A percentile compares a stretch with the other conserved stretches of the same genome.
phyloP scores from a whole-genome alignment of 1,140 invertebrate species.

The Eulimnadia texana region DNA sequence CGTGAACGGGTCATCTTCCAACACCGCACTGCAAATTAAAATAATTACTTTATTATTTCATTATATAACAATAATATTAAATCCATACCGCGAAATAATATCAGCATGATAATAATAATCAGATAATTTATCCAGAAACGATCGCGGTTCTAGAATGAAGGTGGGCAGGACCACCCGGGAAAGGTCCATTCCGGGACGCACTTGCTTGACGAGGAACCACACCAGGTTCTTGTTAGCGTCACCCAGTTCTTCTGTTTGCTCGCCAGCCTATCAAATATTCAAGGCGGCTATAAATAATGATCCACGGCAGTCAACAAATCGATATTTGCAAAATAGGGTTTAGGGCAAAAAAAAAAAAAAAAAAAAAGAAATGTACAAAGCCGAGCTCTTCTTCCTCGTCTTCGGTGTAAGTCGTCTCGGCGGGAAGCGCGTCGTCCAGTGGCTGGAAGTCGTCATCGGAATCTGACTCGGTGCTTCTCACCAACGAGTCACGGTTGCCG shows the following conservation, averaged over 20 bases:
- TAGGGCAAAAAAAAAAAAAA: not conserved
- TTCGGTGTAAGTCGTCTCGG: constrained; percentile 45
- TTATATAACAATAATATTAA: too few relatives aligned
- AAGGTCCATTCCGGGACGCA: constrained; percentile 90
- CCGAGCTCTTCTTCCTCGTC: constrained; percentile 52
- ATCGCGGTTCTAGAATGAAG: constrained; percentile 77
- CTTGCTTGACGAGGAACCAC: constrained; percentile 87
- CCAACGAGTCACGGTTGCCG: constrained; percentile 26
- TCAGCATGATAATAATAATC: constrained; percentile 91
- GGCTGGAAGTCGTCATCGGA: constrained; percentile 18
- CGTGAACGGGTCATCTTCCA: constrained; percentile 71
- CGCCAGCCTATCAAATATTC: constrained; percentile 47
- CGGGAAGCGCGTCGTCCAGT: constrained; percentile 25
- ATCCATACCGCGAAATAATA: too few relatives aligned
- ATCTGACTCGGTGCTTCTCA: constrained; percentile 35
- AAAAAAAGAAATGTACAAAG: constrained; percentile 31
- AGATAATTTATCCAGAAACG: constrained; percentile 81
- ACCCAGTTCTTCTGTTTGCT: constrained; percentile 77
- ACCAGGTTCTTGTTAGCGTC: constrained; percentile 90
- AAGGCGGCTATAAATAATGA: not conserved
- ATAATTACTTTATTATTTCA: not conserved
- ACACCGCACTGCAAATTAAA: constrained; percentile 50
- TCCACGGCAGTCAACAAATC: not conserved
- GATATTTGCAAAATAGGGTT: not conserved
- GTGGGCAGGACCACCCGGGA: constrained; percentile 85